Base-by-base conservation (phyloP, 2,888 invertebrate genomes). In the Caenorhabditis plicata region DNA sequence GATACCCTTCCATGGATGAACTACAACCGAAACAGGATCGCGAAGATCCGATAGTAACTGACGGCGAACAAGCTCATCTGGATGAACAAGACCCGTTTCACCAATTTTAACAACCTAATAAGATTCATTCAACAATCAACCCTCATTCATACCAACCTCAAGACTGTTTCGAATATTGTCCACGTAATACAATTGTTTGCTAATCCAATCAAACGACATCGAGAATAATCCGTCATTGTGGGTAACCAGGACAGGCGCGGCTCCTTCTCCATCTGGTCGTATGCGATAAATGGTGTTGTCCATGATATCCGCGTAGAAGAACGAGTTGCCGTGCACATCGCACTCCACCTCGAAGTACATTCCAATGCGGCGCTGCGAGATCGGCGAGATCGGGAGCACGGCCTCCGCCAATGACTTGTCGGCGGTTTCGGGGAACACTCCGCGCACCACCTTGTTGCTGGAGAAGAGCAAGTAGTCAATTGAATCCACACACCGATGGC, bases 161-260 rank as follows among this genome's bases (percentile, higher is more conserved):
- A 96, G 84, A 0, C 93, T 92, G 63, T 94, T 94, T 82, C 92
- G 90, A 51, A 93, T 87, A 11, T 92, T 90, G 81, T 94, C 93
- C 47, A 95, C 93, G 82, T 92, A 94, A 83, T 93, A 94, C 5
- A 95, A 84, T 82, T 93, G 93, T 82, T 92, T 92, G 0, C 92
- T 89, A 0, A 90, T 91, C 94, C 94, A 95, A 81, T 95, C 93
- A 1, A 93, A 90, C 0, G 93, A 92, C 51, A 95, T 84, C 0
- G 94, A 93, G 84, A 95, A 94, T 0, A 94, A 93, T 0, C 94
- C 94, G 83, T 94, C 94, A 80, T 95, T 94, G 81, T 94, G 93
- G 1, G 92, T 92, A 1, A 94, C 92, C 31, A 94, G 82, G 0
- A 95, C 92, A 3, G 80, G 76, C 1, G 77, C 74, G 1, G 74